phyloP scores from a whole-genome alignment of 2,113 vertebrate species.

The Gavia stellata region DNA sequence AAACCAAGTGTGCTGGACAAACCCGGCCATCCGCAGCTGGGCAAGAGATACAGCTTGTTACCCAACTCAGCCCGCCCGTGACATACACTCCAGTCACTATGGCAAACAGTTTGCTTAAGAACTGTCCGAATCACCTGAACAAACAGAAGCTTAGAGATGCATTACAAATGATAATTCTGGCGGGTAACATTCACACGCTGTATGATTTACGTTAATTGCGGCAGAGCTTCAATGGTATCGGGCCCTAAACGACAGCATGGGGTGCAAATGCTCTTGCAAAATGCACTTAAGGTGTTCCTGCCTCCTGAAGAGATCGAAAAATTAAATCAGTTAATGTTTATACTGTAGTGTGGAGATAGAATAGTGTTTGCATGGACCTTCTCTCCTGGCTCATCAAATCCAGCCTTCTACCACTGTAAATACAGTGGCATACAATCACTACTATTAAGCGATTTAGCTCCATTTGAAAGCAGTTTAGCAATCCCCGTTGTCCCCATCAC shows the following conservation, averaged over 20 bases:
- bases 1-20: background rate
- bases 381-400: background rate
- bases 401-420: background rate
- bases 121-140: background rate
- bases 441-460: background rate
- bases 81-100: background rate
- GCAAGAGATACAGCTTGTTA: background rate
- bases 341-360: background rate
- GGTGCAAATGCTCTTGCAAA: background rate
- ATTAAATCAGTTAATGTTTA: background rate
- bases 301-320: background rate
- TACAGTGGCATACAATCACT: background rate
- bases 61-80: background rate
- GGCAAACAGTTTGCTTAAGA: background rate
- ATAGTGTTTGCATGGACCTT: background rate
- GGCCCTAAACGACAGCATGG: background rate
- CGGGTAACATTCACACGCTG: accelerated
- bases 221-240: background rate
- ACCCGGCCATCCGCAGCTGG: background rate
- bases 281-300: background rate
- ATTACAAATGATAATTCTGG: background rate
- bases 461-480: background rate
- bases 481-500: background rate
- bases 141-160: background rate
- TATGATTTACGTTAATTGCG: background rate